Percentiles rank a stretch among this genome's conserved stretches.
Conservation (phyloP, 2,113 vertebrate species). For the Percopsis transmontana region DNA sequence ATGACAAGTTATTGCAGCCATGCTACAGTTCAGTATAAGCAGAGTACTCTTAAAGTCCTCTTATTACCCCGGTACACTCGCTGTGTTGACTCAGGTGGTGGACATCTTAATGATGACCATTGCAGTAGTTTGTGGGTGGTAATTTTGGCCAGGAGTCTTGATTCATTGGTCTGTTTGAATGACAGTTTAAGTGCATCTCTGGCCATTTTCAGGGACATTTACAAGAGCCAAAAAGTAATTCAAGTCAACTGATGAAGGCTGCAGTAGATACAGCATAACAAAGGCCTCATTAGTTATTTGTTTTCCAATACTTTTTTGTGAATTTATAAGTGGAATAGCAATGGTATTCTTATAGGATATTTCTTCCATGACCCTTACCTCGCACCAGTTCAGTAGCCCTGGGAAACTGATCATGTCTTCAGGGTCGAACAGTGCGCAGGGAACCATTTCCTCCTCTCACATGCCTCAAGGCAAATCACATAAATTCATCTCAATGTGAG, state of each 20-base stretch:
- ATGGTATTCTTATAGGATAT: slow-evolving; percentile 30
- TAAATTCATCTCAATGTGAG: slow-evolving; percentile 32
- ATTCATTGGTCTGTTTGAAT: slow-evolving; percentile 48
- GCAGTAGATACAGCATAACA: background rate
- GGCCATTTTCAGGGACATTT: slow-evolving; percentile 9
- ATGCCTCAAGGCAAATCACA: slow-evolving; percentile 22
- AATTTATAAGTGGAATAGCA: slow-evolving; percentile 17
- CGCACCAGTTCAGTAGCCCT: slow-evolving; percentile 6
- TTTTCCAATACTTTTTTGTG: slow-evolving; percentile 2
- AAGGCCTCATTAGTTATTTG: background rate
- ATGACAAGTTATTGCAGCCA: slow-evolving; percentile 58
- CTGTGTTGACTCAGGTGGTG: slow-evolving; percentile 74
- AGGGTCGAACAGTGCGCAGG: slow-evolving; percentile 16
- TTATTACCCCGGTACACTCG: slow-evolving; percentile 45
- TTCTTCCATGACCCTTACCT: slow-evolving; percentile 11
- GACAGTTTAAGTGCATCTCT: background rate
- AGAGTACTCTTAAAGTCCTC: slow-evolving; percentile 37
- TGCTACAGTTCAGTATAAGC: slow-evolving; percentile 42
- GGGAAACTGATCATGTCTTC: slow-evolving; percentile 19
- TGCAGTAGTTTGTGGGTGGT: slow-evolving; percentile 56
- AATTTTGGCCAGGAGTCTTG: slow-evolving; percentile 24
- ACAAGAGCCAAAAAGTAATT: slow-evolving; percentile 14
- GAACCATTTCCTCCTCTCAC: slow-evolving; percentile 26
- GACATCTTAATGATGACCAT: slow-evolving; percentile 51
- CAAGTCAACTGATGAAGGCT: slow-evolving; percentile 24